Evolutionary conservation across 2,888 invertebrate species (phyloP), one percentile per base, ranked within the genome.

Genomic region (Limnephilus lunatus): DNA sequence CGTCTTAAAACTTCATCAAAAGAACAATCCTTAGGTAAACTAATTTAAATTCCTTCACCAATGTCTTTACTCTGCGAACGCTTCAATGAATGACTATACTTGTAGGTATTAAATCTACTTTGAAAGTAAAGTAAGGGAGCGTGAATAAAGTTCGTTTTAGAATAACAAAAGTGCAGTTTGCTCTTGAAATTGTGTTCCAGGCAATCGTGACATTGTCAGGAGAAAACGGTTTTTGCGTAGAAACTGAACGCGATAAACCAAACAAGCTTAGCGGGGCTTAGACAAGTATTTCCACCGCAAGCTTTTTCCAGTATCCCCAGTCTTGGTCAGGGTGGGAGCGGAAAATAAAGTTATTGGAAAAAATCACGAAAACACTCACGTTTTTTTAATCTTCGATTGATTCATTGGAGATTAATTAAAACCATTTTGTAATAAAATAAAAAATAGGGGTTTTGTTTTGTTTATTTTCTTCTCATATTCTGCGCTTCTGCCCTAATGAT

Each of bases 101-200:
- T 25, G 68, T 25, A 9, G 4, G 25, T 68, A 53, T 68, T 25
- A 68, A 68, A n/a, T 68, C 25, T 68, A 4, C 32, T 35, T 35
- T 83, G 83, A 31, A 83, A 85, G 85, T 35, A 39, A 85, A 39
- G n/a, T 85, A 35, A 85, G 85, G 85, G 19, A 85, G 32, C 31
- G 83, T 44, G 80, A 87, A 89, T 83, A 91, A 91, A 89, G 85
- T 91, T 89, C 53, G 83, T 68, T 83, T 91, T 92, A 35, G 15
- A 90, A 90, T 85, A 92, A 90, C 90, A 92, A 89, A 89, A 89
- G 92, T 53, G 90, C 89, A 92, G 81, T 83, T 90, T 90, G 89
- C 81, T 86, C 86, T 89, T 92, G 86, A 85, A 81, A 81, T 87
- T 90, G 89, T 85, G 92, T 85, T 85, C 39, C 53, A 39, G 53